Conservation (phyloP, 37 sponge, comb jelly and placozoan species). For the Cladorhizidae sp. region DNA sequence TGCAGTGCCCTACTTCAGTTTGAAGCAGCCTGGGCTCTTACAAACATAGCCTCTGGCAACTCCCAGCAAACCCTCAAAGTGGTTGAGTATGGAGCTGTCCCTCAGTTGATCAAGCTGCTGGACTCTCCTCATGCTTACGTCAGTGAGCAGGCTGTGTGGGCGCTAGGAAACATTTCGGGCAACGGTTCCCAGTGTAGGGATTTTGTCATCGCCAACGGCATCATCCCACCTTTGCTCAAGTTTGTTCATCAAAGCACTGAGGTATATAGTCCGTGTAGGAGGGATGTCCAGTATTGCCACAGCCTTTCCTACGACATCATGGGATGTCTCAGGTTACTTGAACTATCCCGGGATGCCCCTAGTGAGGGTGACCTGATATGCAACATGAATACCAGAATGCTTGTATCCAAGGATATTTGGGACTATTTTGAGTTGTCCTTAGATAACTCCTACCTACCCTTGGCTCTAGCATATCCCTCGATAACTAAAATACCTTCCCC, state of each 20-base stretch:
- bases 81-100: slow-evolving; percentile 85
- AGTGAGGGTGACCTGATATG: too few relatives aligned
- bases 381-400: too few relatives aligned
- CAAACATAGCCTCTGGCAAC: slow-evolving; percentile 96
- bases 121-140: slow-evolving; percentile 52
- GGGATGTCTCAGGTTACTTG: too few relatives aligned
- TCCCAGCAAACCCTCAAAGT: slow-evolving; percentile 89
- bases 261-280: slow-evolving; percentile 25
- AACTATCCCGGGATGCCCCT: too few relatives aligned
- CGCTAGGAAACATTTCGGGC: slow-evolving; percentile 91
- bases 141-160: slow-evolving; percentile 95
- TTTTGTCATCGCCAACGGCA: slow-evolving; percentile 80
- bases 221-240: slow-evolving; percentile 79
- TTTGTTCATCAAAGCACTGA: slow-evolving; percentile 69
- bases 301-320: too few relatives aligned
- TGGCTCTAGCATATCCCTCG: too few relatives aligned
- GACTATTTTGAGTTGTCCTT: too few relatives aligned
- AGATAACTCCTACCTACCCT: too few relatives aligned
- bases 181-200: slow-evolving; percentile 86
- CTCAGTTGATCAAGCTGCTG: slow-evolving; percentile 76
- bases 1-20: slow-evolving; percentile 85
- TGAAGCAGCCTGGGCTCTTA: slow-evolving; percentile 96
- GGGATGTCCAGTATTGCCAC: too few relatives aligned
- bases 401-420: too few relatives aligned
- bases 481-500: too few relatives aligned